Percentiles rank a stretch among this genome's conserved stretches.
Evolutionary conservation across 2,113 vertebrate genomes (phyloP).

Genomic region (Muntiacus reevesi): DNA sequence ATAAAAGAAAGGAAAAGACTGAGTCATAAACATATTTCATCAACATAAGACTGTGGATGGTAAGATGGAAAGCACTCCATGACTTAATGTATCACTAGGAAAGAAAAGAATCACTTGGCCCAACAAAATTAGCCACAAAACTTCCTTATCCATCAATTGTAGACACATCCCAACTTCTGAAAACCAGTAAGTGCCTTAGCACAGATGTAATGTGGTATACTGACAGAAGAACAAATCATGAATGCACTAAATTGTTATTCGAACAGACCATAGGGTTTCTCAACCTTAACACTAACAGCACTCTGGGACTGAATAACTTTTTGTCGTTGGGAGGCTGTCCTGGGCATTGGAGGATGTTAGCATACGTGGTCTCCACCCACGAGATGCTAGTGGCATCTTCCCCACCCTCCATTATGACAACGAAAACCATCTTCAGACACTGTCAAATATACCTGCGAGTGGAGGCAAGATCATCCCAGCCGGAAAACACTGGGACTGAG

Average conservation of each 20-base stretch:
- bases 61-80: not conserved
- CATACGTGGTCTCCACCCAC: not conserved
- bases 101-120: not conserved
- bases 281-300: rapidly evolving
- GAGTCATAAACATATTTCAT: not conserved
- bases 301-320: not conserved
- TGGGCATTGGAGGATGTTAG: rapidly evolving
- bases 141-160: not conserved
- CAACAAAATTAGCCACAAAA: not conserved
- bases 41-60: not conserved
- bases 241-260: rapidly evolving
- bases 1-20: not conserved
- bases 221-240: not conserved
- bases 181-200: not conserved
- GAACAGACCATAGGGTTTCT: rapidly evolving
- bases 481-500: not conserved
- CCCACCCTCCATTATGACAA: not conserved
- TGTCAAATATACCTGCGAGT: not conserved
- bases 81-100: not conserved
- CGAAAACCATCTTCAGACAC: not conserved
- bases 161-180: not conserved
- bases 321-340: not conserved
- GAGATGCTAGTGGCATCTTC: rapidly evolving
- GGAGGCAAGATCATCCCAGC: not conserved
- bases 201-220: rapidly evolving